These are phyloP conservation scores for Rhabdornis inornatus DNA, from an alignment of 2,113 vertebrate species.

Conservation along the genomic window DNA sequence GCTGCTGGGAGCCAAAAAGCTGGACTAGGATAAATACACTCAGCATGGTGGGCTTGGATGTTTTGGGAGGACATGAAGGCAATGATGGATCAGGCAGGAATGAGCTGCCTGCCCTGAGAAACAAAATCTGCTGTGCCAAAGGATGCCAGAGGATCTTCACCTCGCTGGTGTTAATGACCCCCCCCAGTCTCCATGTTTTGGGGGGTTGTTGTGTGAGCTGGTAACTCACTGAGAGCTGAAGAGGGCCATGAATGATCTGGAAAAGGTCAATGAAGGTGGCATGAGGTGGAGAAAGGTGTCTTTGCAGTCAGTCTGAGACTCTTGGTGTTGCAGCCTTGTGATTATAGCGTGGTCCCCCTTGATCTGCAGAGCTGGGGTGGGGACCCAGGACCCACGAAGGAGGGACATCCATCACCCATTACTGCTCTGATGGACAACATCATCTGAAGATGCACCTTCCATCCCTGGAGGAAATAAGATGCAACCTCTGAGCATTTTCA, in stretches of 20 bases:
- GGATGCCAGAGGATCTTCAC: neutral
- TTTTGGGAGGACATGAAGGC: neutral
- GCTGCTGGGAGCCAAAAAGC: neutral
- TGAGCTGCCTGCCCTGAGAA: neutral
- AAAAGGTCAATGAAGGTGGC: neutral
- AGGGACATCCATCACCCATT: neutral
- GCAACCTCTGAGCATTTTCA: neutral
- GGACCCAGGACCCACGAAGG: too few relatives aligned
- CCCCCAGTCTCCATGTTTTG: accelerated
- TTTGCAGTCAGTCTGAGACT: neutral
- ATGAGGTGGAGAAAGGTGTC: neutral
- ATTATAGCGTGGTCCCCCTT: accelerated
- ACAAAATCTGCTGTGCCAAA: neutral
- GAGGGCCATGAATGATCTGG: neutral
- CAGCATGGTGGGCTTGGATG: neutral
- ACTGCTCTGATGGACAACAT: neutral
- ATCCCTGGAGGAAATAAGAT: neutral
- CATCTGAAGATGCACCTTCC: neutral
- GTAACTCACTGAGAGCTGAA: neutral
- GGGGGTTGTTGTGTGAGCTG: neutral
- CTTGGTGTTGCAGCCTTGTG: neutral
- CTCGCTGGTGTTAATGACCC: neutral
- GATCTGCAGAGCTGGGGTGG: neutral
- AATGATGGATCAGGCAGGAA: neutral
- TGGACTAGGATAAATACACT: neutral